Evolutionary conservation across 2,888 invertebrate genomes (phyloP), one percentile per base, ranked within the genome.

Genomic region (Atrina japonica): DNA sequence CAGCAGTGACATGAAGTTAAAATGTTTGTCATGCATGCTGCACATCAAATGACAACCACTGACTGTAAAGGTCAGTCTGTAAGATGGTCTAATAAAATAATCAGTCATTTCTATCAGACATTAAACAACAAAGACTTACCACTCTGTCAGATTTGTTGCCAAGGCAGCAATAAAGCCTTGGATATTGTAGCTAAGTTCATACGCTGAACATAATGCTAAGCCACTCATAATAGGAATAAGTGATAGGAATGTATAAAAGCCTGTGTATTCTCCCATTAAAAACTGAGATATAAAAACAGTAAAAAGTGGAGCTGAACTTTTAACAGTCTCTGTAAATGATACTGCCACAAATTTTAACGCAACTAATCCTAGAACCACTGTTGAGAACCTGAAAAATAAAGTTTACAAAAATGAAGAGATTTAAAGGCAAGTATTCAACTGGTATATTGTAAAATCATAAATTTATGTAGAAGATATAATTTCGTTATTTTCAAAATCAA

Each of bases 251-350:
- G 94, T 94, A 88, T 93, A 87, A 6, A 87, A 35, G 11, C 90
- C 90, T 9, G 90, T 90, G 61, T 78, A 76, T 69, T 90, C 90
- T 29, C 89, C 86, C 29, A 91, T 81, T 63, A 92, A 70, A 41
- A 90, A 60, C 89, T 93, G 92, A 59, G 95, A 94, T 83, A 95
- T 94, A 73, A 95, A 89, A 68, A 95, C 95, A 47, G 95, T 95
- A 89, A 95, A 95, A 63, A 95, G 91, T 45, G 95, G 95, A 21
- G 95, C 95, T 40, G 95, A 95, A 90, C 95, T 95, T 89, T 95
- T 95, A 55, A 95, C 94, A 16, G 95, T 95, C 90, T 95, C 95
- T 53, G 95, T 95, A 89, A 95, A 95, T 89, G 95, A 95, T 66
- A 95, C 95, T 72, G 95, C 94, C 69, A 95, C 94, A 90, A 94